These are phyloP conservation scores for Dermochelys coriacea DNA, from an alignment of 2,797 vertebrate species.

Conservation along the genomic window DNA sequence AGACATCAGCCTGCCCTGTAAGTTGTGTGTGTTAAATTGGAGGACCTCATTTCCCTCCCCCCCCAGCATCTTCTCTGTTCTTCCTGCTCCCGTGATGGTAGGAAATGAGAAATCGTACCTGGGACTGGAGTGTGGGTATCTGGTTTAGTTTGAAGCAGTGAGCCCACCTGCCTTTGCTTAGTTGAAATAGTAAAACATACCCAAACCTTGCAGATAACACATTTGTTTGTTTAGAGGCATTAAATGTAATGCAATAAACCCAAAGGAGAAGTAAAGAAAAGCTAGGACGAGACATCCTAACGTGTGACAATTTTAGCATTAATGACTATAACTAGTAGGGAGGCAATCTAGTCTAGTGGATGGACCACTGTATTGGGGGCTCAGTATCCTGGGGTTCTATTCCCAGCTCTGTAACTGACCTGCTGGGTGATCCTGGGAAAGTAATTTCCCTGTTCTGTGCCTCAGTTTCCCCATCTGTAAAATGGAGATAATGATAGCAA, in stretches of 20 bases:
- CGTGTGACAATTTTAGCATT: neutral
- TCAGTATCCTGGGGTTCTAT: neutral
- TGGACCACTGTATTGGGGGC: neutral
- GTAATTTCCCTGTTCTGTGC: accelerated
- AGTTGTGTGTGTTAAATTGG: neutral
- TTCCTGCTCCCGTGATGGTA: neutral
- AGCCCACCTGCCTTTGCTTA: neutral
- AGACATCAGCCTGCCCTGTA: accelerated
- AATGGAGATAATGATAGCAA: neutral
- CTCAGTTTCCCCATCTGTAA: neutral
- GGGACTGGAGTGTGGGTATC: neutral
- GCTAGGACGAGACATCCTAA: neutral
- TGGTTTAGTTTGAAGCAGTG: neutral
- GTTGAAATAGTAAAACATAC: constrained; percentile 1
- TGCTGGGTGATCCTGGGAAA: neutral
- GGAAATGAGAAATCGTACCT: neutral
- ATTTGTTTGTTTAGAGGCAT: too few relatives aligned
- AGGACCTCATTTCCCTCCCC: neutral
- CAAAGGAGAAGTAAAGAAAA: too few relatives aligned
- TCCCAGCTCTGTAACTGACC: neutral
- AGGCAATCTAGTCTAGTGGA: neutral
- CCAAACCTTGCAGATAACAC: too few relatives aligned
- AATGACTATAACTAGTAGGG: neutral
- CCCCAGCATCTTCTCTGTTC: neutral
- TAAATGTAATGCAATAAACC: too few relatives aligned